These are phyloP conservation scores for Gryllus longicercus DNA, from an alignment of 2,888 invertebrate genomes.

Conservation along the genomic window DNA sequence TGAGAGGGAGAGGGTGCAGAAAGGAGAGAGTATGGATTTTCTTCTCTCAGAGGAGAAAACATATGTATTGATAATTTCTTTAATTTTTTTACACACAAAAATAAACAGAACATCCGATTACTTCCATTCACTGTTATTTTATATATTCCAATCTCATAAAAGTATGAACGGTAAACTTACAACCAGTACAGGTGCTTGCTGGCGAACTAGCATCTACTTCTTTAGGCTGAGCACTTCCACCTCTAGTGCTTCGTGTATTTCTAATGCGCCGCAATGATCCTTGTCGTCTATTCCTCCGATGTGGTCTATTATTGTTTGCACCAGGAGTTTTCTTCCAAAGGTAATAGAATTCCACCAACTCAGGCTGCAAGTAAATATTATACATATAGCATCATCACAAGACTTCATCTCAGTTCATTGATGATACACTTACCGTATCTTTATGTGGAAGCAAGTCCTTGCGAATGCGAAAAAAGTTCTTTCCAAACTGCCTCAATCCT, in stretches of 20 bases:
- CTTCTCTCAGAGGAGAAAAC: too few species aligned
- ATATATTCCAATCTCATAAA: too few species aligned
- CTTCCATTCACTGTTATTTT: too few species aligned
- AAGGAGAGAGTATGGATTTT: too few species aligned
- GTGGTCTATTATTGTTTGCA: slow-evolving; percentile 93
- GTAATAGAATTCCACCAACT: slow-evolving; percentile 93
- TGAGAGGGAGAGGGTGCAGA: too few species aligned
- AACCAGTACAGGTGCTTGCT: slow-evolving; percentile 26
- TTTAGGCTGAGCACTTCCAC: slow-evolving; percentile 49
- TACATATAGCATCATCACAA: slow-evolving; percentile 24
- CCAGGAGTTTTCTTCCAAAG: slow-evolving; percentile 99
- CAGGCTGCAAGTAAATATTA: slow-evolving; percentile 59
- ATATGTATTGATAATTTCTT: too few species aligned
- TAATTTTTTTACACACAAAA: too few species aligned
- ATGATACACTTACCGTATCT: slow-evolving; percentile 69
- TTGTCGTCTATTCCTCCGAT: slow-evolving; percentile 76
- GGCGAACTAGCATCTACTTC: slow-evolving; percentile 38
- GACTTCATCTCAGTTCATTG: slow-evolving; percentile 23
- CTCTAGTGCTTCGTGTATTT: slow-evolving; percentile 81
- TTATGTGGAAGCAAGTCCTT: slow-evolving; percentile 95
- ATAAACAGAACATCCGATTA: too few species aligned
- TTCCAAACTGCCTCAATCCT: slow-evolving; percentile 96
- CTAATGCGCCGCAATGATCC: slow-evolving; percentile 83
- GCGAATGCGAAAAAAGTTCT: slow-evolving; percentile 96
- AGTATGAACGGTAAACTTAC: not conserved